These are phyloP conservation scores for Scaptomyza caliginosa DNA, from an alignment of 2,888 invertebrate genomes.

Conservation along the genomic window DNA sequence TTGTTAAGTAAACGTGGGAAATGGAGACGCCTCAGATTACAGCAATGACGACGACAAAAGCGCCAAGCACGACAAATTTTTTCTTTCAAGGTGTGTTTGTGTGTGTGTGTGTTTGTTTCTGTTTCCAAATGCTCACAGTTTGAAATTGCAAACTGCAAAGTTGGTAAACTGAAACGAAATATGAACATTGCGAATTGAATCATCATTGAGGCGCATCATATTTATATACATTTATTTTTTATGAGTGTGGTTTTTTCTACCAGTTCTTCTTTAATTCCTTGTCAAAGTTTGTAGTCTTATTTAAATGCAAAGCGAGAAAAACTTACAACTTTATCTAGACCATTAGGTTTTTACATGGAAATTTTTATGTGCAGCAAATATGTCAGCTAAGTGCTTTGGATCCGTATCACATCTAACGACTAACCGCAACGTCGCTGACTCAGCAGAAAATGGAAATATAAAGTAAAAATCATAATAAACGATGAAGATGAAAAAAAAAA, in stretches of 20 bases:
- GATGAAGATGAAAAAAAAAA: constrained; percentile 19
- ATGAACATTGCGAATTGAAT: constrained; percentile 63
- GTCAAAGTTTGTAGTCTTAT: constrained; percentile 41
- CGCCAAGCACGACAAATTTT: constrained; percentile 47
- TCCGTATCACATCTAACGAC: constrained; percentile 62
- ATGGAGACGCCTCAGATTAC: constrained; percentile 75
- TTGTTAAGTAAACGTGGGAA: constrained; percentile 58
- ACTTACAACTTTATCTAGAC: constrained; percentile 72
- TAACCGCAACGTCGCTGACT: constrained; percentile 56
- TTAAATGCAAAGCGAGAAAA: constrained; percentile 53
- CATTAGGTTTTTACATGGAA: constrained; percentile 65
- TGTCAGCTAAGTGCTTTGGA: constrained; percentile 70
- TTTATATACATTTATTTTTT: constrained; percentile 2
- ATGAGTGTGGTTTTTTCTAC: not conserved
- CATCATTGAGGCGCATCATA: constrained; percentile 50
- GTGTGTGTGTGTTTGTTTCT: not conserved
- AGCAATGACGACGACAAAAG: constrained; percentile 51
- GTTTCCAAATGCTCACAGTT: constrained; percentile 40
- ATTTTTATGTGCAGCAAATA: constrained; percentile 69
- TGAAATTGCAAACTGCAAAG: constrained; percentile 53
- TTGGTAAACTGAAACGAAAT: constrained; percentile 40
- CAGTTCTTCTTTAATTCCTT: not conserved
- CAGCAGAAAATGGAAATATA: constrained; percentile 52
- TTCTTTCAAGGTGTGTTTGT: constrained; percentile 60
- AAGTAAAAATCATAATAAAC: constrained; percentile 24